Evolutionary conservation across 37 sponge, comb jelly and placozoan species (phyloP), one percentile per base, ranked within the genome.

Genomic region (Lycopodina hypogea): DNA sequence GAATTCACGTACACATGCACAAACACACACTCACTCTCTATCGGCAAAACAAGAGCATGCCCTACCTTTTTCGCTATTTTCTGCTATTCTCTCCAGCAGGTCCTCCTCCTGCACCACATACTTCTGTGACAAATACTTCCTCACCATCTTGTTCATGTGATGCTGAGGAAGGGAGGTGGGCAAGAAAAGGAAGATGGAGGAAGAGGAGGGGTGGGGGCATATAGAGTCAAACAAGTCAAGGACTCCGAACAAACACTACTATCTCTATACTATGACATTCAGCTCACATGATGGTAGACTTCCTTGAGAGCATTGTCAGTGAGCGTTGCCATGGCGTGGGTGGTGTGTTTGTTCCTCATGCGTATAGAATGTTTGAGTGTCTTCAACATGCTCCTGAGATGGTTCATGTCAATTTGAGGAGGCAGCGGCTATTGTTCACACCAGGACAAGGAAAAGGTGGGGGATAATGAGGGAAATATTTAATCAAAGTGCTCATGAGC

Each of bases 361-460:
- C 87, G 57, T 30, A 87, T 75, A 28, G 87, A 87, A 42, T 81
- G 82, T 33, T 87, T 81, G 24, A 87, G 76, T 77, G 71, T 81
- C 71, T 81, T 81, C 41, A 81, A 39, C 22, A 81, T 60, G 6
- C 86, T 80, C 11, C 86, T 80, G 8, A 76, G 60, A 19, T 73
- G 81, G 68, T 81, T 75, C 21, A 87, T 65, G 48, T 87, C 87
- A 41, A 87, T 62, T 66, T 87, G 77, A 30, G 87, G 81, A 19
- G 87, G 87, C 29, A 75, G 62, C 1, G 87, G 87, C 87, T 88
- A n/a, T n/a, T n/a, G n/a, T n/a, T n/a, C n/a, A n/a, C n/a, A n/a
- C n/a, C n/a, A n/a, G n/a, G n/a, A n/a, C n/a, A n/a, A n/a, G n/a
- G n/a, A n/a, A n/a, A n/a, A n/a, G n/a, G n/a, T n/a, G n/a, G n/a